Conservation (phyloP, 2,113 vertebrate species). For the Sceloporus undulatus region DNA sequence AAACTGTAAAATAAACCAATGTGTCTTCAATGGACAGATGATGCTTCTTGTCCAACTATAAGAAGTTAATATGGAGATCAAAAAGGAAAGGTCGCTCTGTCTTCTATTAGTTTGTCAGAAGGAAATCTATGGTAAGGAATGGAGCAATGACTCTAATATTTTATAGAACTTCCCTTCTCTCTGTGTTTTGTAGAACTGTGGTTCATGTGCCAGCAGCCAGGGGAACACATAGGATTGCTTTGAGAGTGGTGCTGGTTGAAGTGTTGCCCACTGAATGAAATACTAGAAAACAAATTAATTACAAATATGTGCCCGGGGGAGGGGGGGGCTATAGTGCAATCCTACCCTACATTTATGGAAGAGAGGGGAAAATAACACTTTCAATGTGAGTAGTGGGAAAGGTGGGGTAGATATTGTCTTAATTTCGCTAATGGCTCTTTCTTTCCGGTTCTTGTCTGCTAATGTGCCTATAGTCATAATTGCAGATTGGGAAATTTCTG, state of each 20-base stretch:
- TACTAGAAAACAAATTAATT: background rate
- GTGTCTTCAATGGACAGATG: slow-evolving; percentile 44
- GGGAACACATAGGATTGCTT: background rate
- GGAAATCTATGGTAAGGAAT: slow-evolving; percentile 24
- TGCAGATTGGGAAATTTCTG: too few species aligned
- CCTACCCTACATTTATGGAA: background rate
- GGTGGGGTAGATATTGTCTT: background rate
- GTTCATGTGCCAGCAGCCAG: slow-evolving; percentile 15
- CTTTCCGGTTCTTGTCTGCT: too few species aligned
- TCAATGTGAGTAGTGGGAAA: background rate
- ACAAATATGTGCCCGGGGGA: background rate
- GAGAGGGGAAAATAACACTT: too few species aligned
- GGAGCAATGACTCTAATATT: slow-evolving; percentile 10
- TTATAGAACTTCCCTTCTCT: background rate
- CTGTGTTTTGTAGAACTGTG: background rate
- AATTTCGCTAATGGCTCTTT: background rate
- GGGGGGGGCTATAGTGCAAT: background rate
- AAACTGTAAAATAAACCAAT: slow-evolving; percentile 62
- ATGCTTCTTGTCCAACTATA: slow-evolving; percentile 39
- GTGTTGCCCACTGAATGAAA: background rate
- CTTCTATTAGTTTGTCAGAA: slow-evolving; percentile 51
- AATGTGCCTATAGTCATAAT: too few species aligned
- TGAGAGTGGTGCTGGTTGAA: background rate
- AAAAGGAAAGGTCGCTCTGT: slow-evolving; percentile 24
- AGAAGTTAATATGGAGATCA: slow-evolving; percentile 60